These are phyloP conservation scores for Alectura lathami DNA, from an alignment of 2,113 vertebrate species.

Conservation along the genomic window DNA sequence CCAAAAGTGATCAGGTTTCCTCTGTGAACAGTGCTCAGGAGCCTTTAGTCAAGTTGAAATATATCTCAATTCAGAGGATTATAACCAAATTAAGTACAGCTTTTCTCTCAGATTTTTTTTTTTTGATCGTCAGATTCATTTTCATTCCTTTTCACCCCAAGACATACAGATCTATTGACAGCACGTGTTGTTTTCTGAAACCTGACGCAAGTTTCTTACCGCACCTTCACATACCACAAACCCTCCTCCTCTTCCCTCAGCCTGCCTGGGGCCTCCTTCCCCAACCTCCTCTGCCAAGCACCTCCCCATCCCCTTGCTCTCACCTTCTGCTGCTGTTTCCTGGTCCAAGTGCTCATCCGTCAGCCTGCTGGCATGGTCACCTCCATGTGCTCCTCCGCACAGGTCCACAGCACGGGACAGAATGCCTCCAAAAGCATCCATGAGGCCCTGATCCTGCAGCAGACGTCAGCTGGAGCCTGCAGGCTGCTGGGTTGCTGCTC, in stretches of 20 bases:
- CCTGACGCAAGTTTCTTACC: not conserved
- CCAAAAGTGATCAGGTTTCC: slow-evolving; percentile 43
- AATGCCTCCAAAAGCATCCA: rapidly evolving
- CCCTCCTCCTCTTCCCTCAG: not conserved
- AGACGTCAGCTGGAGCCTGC: not conserved
- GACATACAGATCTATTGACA: slow-evolving; percentile 6
- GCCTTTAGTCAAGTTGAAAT: not conserved
- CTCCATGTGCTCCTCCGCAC: rapidly evolving
- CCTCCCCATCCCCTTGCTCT: rapidly evolving
- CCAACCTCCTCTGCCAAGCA: rapidly evolving
- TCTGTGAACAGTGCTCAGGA: not conserved
- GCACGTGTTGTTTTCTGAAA: not conserved
- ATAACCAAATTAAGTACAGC: slow-evolving; percentile 40
- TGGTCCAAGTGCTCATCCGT: not conserved
- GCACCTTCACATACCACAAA: not conserved
- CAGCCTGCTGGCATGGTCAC: rapidly evolving
- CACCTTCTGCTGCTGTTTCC: not conserved
- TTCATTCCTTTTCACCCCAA: slow-evolving; percentile 29
- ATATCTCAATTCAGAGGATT: not conserved
- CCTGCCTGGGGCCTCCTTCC: not conserved
- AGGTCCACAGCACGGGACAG: rapidly evolving
- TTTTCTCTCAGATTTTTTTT: not conserved
- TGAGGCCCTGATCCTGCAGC: not conserved
- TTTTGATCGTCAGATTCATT: not conserved
- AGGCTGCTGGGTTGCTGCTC: not conserved